These are phyloP conservation scores for Chloroceryle aenea DNA, from an alignment of 2,113 vertebrate species.

Conservation along the genomic window DNA sequence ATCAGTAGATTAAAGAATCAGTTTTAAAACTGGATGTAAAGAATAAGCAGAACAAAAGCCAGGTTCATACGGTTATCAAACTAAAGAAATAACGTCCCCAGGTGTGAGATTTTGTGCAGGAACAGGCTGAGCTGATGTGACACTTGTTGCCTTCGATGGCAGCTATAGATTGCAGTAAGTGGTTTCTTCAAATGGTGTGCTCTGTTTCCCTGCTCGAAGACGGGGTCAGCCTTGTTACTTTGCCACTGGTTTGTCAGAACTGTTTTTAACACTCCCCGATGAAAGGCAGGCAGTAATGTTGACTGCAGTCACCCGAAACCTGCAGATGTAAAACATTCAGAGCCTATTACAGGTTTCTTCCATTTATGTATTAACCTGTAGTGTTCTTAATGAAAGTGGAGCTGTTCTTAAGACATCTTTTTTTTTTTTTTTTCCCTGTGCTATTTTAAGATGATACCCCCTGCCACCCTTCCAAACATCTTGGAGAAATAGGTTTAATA, in stretches of 20 bases:
- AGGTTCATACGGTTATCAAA: not conserved
- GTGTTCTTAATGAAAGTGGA: not conserved
- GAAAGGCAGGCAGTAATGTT: not conserved
- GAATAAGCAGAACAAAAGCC: not conserved
- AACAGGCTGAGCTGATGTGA: not conserved
- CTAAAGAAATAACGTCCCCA: not conserved
- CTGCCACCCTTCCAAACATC: not conserved
- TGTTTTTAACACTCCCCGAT: not conserved
- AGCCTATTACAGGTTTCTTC: not conserved
- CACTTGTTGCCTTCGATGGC: accelerated
- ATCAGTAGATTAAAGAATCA: not conserved
- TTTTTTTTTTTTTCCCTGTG: not conserved
- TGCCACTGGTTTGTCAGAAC: not conserved
- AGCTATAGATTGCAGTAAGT: not conserved
- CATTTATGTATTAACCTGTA: not conserved
- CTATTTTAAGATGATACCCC: not conserved
- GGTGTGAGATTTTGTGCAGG: accelerated
- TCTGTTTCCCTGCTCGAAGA: not conserved
- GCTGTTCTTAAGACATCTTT: not conserved
- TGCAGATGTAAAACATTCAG: not conserved
- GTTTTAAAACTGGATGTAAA: not conserved
- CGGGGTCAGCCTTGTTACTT: not conserved
- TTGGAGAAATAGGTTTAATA: not conserved
- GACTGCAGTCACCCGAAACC: not conserved
- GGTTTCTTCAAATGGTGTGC: not conserved